These are phyloP conservation scores for Shargacucullia verbasci DNA, from an alignment of 2,888 invertebrate species.

Conservation along the genomic window DNA sequence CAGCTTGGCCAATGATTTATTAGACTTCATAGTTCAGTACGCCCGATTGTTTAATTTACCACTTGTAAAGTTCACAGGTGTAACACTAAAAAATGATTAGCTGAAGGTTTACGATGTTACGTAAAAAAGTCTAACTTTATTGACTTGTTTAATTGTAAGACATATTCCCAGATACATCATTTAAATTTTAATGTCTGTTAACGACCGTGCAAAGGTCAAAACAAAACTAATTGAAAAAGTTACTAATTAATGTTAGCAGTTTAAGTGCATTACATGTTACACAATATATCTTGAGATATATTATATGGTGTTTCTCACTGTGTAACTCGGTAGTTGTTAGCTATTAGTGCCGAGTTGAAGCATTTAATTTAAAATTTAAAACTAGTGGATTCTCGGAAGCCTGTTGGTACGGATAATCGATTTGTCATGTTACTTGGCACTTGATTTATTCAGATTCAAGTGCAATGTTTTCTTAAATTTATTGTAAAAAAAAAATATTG, in stretches of 20 bases:
- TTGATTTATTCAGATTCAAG: constrained; percentile 25
- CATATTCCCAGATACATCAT: constrained; percentile 50
- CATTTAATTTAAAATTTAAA: constrained; percentile 51
- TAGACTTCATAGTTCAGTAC: constrained; percentile 23
- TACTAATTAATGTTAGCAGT: constrained; percentile 29
- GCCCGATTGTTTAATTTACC: constrained; percentile 22
- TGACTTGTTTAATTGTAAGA: constrained; percentile 48
- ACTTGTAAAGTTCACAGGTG: constrained; percentile 53
- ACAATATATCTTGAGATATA: constrained; percentile 47
- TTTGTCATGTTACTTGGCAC: constrained; percentile 37
- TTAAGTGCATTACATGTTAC: constrained; percentile 30
- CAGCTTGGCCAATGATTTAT: constrained; percentile 66
- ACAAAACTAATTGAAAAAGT: constrained; percentile 42
- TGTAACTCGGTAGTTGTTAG: constrained; percentile 26
- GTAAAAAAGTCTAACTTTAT: constrained; percentile 52
- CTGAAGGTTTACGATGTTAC: constrained; percentile 59
- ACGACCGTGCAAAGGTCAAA: constrained; percentile 54
- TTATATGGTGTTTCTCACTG: constrained; percentile 18
- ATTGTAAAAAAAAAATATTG: not conserved
- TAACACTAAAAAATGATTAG: constrained; percentile 47
- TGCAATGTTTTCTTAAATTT: constrained; percentile 14
- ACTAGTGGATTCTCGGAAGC: constrained; percentile 41
- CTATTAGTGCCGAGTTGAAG: constrained; percentile 21
- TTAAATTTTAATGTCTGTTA: constrained; percentile 44
- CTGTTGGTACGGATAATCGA: constrained; percentile 39